phyloP scores from a whole-genome alignment of 2,113 vertebrate species.

The Gulo gulo region DNA sequence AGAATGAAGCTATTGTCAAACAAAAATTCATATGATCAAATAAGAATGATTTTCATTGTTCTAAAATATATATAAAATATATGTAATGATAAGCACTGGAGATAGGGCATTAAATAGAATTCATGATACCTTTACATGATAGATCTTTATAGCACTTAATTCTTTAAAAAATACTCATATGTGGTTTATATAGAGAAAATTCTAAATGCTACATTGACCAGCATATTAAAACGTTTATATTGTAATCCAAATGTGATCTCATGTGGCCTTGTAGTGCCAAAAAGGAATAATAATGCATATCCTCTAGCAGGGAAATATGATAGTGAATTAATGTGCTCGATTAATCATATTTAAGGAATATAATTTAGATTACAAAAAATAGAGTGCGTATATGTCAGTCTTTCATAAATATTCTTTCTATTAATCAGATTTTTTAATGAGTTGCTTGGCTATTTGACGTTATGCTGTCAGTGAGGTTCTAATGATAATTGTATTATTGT shows the following conservation, averaged over 20 bases:
- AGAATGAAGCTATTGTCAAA: neutral
- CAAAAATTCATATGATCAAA: neutral
- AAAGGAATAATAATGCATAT: neutral
- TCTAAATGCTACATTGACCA: neutral
- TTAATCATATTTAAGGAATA: neutral
- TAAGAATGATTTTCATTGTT: neutral
- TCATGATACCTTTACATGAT: neutral
- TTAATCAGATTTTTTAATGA: neutral
- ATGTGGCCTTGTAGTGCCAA: neutral
- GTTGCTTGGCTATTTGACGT: neutral
- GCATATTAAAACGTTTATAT: neutral
- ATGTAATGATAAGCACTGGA: neutral
- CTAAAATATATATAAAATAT: neutral
- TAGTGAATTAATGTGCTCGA: neutral
- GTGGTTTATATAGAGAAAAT: neutral
- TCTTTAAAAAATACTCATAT: neutral
- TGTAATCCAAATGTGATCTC: neutral
- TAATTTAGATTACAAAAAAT: neutral
- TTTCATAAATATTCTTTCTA: neutral
- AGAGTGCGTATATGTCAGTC: neutral
- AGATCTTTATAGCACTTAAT: neutral
- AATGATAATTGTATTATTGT: neutral
- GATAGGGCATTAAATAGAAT: neutral
- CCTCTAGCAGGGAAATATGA: neutral
- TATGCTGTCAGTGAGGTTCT: neutral